Base-by-base conservation (phyloP, 35 echinoderm and acorn worm genomes). In the Apostichopus japonicus region DNA sequence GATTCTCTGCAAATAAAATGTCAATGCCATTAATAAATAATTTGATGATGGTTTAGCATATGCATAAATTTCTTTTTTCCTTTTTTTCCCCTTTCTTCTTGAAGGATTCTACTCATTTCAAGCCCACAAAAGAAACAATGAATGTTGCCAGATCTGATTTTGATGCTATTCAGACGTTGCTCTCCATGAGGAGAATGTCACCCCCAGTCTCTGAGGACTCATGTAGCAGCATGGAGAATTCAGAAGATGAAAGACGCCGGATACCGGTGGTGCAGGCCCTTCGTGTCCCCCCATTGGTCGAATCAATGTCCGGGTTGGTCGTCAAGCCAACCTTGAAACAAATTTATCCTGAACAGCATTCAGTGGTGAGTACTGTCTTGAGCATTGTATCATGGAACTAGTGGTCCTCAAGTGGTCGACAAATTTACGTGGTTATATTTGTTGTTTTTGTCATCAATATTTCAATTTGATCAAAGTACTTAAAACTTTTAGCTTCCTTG, bases 151-250 rank as follows among this genome's bases (percentile, higher is more conserved):
- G 72, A 16, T 96, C 95, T 13, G 95, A 96, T 83, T 94, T 71
- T 55, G 95, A 96, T 91, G 95, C 95, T 10, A 93, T 96, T 88
- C 56, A 96, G 86, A 96, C 95, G 4, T 76, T 96, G 1, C 93
- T 96, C 23, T 94, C 93, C 6, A 96, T 96, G 95, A 79, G 95
- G 23, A 82, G 81, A 33, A 90, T 78, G 70, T 84, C 95, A 6
- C 80, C 94, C 0, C 86, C 78, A 56, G 63, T 88, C 6, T 83
- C 65, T 16, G 72, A 82, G 4, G 80, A 89, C 33, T 89, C 81
- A 6, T 57, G 63, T 44, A 72, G 86, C 62, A 89, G 86, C 53
- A 7, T 72, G 24, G 23, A 72, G 5, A 54, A 16, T 44, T 21
- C 7, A 22, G 54, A 55, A 21, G 55, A 57, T 22, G 55, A 57